Conservation (phyloP, 2,797 vertebrate genomes). For the Megalops cyprinoides region DNA sequence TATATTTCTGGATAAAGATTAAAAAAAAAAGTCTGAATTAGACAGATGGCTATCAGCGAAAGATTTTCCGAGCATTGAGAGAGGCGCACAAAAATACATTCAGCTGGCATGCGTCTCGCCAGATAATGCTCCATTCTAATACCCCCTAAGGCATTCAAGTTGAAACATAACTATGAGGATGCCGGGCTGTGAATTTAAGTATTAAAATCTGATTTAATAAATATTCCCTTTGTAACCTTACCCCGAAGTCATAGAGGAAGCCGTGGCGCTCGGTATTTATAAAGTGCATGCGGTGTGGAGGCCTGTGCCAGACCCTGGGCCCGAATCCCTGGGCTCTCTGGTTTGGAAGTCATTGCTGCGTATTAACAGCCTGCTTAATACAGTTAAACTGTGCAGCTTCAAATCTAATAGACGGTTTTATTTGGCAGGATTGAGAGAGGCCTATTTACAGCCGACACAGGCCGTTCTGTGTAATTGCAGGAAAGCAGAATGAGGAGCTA, state of each 20-base stretch:
- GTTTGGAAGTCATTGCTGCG: conserved; percentile 64
- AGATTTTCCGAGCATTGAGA: conserved; percentile 31
- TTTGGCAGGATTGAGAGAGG: conserved; percentile 63
- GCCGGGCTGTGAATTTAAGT: conserved; percentile 18
- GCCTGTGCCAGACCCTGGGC: conserved; percentile 48
- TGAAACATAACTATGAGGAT: conserved; percentile 6
- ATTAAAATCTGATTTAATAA: conserved; percentile 30
- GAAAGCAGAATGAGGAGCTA: conserved; percentile 64
- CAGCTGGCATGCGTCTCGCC: conserved; percentile 33
- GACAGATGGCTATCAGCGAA: conserved; percentile 28
- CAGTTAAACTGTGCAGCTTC: conserved; percentile 59
- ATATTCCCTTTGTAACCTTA: conserved; percentile 34
- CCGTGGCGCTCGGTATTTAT: conserved; percentile 48
- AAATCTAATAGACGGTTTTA: conserved; percentile 64
- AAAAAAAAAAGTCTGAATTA: conserved; percentile 1
- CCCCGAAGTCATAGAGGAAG: conserved; percentile 39
- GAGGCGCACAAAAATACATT: conserved; percentile 33
- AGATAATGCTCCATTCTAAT: conserved; percentile 24
- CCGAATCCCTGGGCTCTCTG: conserved; percentile 55
- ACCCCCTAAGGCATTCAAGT: not conserved
- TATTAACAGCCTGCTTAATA: conserved; percentile 71
- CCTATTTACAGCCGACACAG: conserved; percentile 68
- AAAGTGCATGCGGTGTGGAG: conserved; percentile 56
- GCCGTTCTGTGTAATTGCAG: conserved; percentile 60
- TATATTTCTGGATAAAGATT: conserved; percentile 1